Conservation (phyloP, 2,113 vertebrate genomes). For the Mugil cephalus region DNA sequence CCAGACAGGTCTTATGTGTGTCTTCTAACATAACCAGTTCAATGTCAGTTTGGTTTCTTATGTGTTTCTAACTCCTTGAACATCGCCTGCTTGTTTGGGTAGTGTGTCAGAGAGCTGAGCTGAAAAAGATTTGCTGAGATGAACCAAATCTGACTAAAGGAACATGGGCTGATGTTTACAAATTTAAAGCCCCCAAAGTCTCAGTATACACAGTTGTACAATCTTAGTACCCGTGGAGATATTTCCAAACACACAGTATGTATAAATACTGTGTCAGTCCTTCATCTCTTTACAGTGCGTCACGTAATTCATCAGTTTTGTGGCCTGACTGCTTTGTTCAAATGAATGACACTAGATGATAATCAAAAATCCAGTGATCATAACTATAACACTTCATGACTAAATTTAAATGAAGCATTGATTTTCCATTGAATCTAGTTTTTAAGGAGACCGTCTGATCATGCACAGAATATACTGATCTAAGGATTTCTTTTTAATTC, state of each 20-base stretch:
- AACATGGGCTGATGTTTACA: constrained; percentile 14
- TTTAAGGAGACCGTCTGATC: constrained; percentile 29
- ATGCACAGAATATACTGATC: constrained; percentile 36
- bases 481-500: constrained; percentile 32
- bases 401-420: constrained; percentile 30
- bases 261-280: constrained; percentile 35
- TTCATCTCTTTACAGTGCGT: constrained; percentile 31
- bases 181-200: constrained; percentile 40
- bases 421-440: constrained; percentile 26
- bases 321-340: constrained; percentile 27
- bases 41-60: not conserved
- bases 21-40: not conserved
- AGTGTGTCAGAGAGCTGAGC: not conserved
- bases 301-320: constrained; percentile 32
- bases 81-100: constrained; percentile 1
- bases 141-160: constrained; percentile 7
- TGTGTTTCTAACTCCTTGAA: constrained; percentile 15
- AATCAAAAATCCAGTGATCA: not conserved
- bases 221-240: constrained; percentile 31
- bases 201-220: constrained; percentile 40
- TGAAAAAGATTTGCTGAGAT: not conserved
- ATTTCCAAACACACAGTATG: constrained; percentile 40
- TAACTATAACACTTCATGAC: constrained; percentile 3
- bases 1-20: too few species aligned
- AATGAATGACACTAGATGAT: constrained; percentile 38